Evolutionary conservation across 2,888 invertebrate genomes (phyloP), one percentile per base, ranked within the genome.

Genomic region (Liposcelis brunnea): DNA sequence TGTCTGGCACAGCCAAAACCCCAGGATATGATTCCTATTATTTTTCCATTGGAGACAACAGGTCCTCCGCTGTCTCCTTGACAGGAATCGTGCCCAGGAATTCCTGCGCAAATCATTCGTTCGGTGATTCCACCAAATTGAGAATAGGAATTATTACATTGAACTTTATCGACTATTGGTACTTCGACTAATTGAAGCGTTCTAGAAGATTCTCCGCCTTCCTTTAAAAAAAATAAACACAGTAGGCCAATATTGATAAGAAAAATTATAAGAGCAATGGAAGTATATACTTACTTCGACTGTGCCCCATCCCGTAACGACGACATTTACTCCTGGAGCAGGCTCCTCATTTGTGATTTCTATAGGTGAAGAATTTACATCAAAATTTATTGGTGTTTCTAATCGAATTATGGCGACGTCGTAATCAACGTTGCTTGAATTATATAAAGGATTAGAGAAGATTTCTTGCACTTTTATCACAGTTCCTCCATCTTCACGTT

Each of bases 51-150:
- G 44, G 62, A 59, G n/a, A 68, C 70, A 31, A 73, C 56, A 36
- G 73, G 72, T n/a, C 73, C 73, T 2, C 73, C 73, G n/a, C 71
- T 71, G 55, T 73, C 73, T 1, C 71, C 72, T 58, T 71, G 67
- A 48, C 69, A 69, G 2, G 69, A 65, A 47, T 69, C 69, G 49
- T 56, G 56, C 63, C 66, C 66, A 2, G 11, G 15, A 11, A 26
- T 11, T 0, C 55, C 55, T 1, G 69, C 69, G 49, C 69, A 70
- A 5, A 70, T 49, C 69, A 70, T 69, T 7, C 62, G 62, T 3
- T 58, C 48, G 1, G 60, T 59, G 7, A 70, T 58, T 0, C 54
- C 48, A 1, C 61, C 61, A 12, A 65, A 54, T 12, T 56, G 53
- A 1, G 58, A 49, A 52, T 71, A 72, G 2, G 66, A 63, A 0